Evolutionary conservation across 2,113 vertebrate genomes (phyloP).

Genomic region (Pluvianellus socialis): DNA sequence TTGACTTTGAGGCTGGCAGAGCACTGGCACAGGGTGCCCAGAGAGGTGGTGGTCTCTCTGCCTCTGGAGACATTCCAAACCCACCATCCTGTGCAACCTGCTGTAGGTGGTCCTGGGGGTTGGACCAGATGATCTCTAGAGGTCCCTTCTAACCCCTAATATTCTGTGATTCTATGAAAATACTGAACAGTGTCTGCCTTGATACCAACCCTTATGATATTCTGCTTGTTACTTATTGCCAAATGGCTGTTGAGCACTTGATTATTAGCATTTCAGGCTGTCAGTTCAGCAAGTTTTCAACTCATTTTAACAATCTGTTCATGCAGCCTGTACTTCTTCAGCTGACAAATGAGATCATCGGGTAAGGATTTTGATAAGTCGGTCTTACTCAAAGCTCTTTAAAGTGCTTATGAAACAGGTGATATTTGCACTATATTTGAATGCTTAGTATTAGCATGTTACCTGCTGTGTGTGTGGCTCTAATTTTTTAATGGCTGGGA

Average conservation of each 20-base stretch:
- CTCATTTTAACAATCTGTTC: not conserved
- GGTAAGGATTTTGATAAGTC: not conserved
- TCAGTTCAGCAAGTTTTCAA: not conserved
- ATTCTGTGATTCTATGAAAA: no score
- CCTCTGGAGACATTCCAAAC: no score
- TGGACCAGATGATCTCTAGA: no score
- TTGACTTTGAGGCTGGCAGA: no score
- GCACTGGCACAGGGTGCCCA: no score
- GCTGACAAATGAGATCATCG: not conserved
- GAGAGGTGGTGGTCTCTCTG: no score
- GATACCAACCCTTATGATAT: not conserved
- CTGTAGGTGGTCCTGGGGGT: no score
- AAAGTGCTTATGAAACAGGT: not conserved
- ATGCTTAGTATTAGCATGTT: not conserved
- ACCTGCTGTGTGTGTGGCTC: not conserved
- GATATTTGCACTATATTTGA: not conserved
- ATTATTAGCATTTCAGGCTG: not conserved
- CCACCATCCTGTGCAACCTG: no score
- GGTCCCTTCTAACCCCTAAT: no score
- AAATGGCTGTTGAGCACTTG: not conserved
- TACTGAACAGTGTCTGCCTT: not conserved
- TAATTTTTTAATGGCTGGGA: not conserved
- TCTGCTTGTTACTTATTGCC: not conserved
- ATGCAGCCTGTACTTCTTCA: not conserved
- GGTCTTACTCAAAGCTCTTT: not conserved